Percentiles rank a stretch among this genome's conserved stretches.
Conservation (phyloP, 2,797 vertebrate species). For the Sphenopsis melanotis region DNA sequence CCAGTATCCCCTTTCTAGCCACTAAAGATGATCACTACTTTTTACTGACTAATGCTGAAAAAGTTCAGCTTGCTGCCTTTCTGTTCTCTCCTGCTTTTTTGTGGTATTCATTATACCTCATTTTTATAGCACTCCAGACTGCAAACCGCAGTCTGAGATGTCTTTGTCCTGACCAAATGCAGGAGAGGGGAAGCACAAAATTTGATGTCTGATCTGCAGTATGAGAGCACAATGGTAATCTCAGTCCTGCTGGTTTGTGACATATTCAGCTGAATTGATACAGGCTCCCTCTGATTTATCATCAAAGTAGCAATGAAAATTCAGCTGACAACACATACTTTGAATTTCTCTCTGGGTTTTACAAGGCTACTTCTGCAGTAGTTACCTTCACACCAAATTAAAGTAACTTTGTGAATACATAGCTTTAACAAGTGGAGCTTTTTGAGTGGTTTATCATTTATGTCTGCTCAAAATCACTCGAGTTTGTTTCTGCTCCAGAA, state of each 20-base stretch:
- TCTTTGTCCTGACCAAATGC: background rate
- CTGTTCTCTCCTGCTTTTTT: background rate
- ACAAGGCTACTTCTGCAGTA: background rate
- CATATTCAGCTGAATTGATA: background rate
- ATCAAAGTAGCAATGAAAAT: constrained; percentile 1
- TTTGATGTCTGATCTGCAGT: background rate
- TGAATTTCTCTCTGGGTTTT: background rate
- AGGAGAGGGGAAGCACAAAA: background rate
- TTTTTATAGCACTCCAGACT: background rate
- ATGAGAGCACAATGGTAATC: background rate
- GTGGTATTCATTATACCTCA: background rate
- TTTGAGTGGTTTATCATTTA: background rate
- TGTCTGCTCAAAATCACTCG: background rate
- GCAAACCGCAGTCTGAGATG: background rate
- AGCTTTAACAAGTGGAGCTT: background rate
- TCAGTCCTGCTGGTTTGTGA: background rate
- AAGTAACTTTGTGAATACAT: background rate
- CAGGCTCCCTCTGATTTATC: background rate
- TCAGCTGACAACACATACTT: background rate
- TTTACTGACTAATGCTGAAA: background rate
- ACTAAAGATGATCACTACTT: background rate
- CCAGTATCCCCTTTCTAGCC: background rate
- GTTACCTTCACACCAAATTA: background rate
- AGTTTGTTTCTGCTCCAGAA: background rate
- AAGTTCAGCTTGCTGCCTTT: background rate